Percentiles rank a stretch among this genome's conserved stretches.
These are phyloP conservation scores for Brachionichthys hirsutus DNA, from an alignment of 2,113 vertebrate genomes.

Conservation along the genomic window DNA sequence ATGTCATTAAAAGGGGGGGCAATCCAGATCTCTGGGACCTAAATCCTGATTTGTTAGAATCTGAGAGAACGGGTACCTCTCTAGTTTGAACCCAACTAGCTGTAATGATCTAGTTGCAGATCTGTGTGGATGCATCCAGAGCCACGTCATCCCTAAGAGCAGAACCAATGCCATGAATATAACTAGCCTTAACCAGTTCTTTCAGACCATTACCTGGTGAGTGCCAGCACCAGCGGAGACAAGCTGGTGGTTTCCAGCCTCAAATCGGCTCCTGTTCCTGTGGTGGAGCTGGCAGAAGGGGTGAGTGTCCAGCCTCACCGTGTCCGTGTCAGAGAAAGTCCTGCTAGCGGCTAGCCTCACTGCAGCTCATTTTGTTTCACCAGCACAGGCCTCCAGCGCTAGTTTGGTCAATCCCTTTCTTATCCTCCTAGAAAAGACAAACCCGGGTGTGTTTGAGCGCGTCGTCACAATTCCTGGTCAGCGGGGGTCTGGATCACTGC, in stretches of 20 bases:
- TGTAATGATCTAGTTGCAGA: too few relatives aligned
- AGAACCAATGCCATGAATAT: too few relatives aligned
- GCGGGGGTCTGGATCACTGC: slow-evolving; percentile 88
- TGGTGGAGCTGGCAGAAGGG: slow-evolving; percentile 91
- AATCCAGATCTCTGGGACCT: too few relatives aligned
- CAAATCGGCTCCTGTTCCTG: slow-evolving; percentile 83
- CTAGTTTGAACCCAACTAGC: too few relatives aligned
- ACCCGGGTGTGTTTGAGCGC: slow-evolving; percentile 88
- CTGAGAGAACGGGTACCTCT: too few relatives aligned
- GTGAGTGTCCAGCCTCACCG: slow-evolving; percentile 76
- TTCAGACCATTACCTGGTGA: slow-evolving; percentile 91
- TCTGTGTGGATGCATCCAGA: too few relatives aligned
- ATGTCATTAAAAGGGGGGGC: too few relatives aligned
- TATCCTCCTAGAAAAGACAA: slow-evolving; percentile 85
- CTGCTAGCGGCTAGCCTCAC: neutral
- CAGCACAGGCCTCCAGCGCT: too few relatives aligned
- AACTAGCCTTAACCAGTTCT: slow-evolving; percentile 74
- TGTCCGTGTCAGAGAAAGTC: too few relatives aligned
- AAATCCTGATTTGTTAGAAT: too few relatives aligned
- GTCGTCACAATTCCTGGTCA: slow-evolving; percentile 85
- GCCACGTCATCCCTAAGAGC: too few relatives aligned
- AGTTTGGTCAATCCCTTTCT: too few relatives aligned
- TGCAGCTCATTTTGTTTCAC: neutral
- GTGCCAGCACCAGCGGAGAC: slow-evolving; percentile 89
- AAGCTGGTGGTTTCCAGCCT: slow-evolving; percentile 93